Base-by-base conservation (phyloP, 64 coral and sea anemone species). In the Orbicella faveolata region DNA sequence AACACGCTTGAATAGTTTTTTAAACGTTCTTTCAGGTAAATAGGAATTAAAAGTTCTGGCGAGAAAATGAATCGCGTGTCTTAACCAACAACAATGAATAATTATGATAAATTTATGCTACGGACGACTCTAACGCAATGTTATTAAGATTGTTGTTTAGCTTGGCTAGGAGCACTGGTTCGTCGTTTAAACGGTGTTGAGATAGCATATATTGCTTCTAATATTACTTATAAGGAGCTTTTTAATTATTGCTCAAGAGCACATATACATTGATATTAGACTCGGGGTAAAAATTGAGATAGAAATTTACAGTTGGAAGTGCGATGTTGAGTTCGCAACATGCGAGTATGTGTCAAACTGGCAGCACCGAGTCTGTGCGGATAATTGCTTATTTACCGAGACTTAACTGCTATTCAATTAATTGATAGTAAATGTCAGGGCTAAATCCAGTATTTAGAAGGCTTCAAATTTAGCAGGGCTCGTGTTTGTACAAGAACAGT, bases 391-490 rank as follows among this genome's bases (percentile, higher is more conserved):
- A 85, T 85, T 85, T 85, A 85, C 82, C 11, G 61, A 85, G 82
- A 85, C 64, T 85, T 85, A 85, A 85, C 82, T 85, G 82, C 82
- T 85, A 73, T 85, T 85, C 82, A 85, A 85, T 85, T 85, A 85
- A 85, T 85, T 85, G 82, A 85, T 85, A 85, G 65, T 85, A 85
- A 73, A 73, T 85, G 82, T 85, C 82, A 85, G 65, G 23, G 23
- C 63, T 85, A 85, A 72, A 85, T 85, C 82, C 64, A 85, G 82
- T 70, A 85, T 85, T 85, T 72, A 70, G 82, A 48, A 85, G 36
- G 64, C 82, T 85, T 85, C 36, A 73, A 53, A 69, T 85, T 53
- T 73, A 72, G 82, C 36, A 85, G 41, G 21, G 36, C 65, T n/a
- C 41, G 82, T 85, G 65, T 85, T 85, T 72, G 64, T 52, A 85